Base-by-base conservation (phyloP, 2,113 vertebrate genomes). In the Gracilinanus agilis region DNA sequence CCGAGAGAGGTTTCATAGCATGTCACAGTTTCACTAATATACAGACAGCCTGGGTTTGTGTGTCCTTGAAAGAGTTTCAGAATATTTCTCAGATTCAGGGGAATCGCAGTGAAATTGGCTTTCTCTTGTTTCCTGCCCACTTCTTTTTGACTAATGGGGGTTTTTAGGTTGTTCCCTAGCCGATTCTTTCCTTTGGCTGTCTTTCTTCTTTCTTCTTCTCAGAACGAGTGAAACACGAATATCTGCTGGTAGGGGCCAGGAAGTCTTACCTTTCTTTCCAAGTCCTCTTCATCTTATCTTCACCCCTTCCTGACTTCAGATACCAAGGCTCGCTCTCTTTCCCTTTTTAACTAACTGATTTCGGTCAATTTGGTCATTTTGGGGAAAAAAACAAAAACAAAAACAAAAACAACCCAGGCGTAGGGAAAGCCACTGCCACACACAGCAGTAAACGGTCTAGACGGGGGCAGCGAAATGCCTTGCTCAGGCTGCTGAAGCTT, bases 301-400 rank as follows among this genome's bases (percentile, higher is more conserved):
- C 44, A 95, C 90, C 92, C 67, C 53, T 90, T 55, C 44, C 92
- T 19, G 55, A 89, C 93, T 90, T 19, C 92, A 92, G 53, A 58
- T 90, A 58, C 34, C 0, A 13, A 90, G 92, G 16, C 24, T 54
- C 53, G 24, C n/a, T 91, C 91, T 55, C 25, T 75, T 54, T 29
- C 53, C 92, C 93, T 53, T 93, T 95, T 93, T 89, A 93, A 91
- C 83, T 27, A 13, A 19, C 88, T 75, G 67, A 55, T 88, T 90
- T 9, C 25, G 53, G 53, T 19, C 40, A 53, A 34, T 49, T 89
- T 40, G 8, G 16, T 75, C 34, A 75, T 75, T 75, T 75, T 75
- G 67, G n/a, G n/a, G n/a, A n/a, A n/a, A n/a, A n/a, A n/a, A n/a
- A n/a, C n/a, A n/a, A n/a, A n/a, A n/a, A n/a, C n/a, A n/a, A n/a